Base-by-base conservation (phyloP, 2,888 invertebrate species). In the Pterostichus niger region DNA sequence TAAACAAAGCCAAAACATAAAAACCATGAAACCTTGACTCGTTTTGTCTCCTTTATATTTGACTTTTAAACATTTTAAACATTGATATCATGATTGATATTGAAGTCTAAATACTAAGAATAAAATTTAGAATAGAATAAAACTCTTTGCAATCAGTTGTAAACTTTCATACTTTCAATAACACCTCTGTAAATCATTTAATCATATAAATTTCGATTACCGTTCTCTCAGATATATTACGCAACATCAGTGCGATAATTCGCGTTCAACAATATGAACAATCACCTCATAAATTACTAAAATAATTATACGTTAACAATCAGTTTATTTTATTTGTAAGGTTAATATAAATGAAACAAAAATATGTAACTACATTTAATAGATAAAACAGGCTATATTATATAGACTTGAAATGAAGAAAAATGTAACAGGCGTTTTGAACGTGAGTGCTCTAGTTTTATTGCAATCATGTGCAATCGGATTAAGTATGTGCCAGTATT, bases 271-370 rank as follows among this genome's bases (percentile, higher is more conserved):
- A 71, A 71, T 71, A 71, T 17, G 40, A n/a, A 71, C 68, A 71
- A 71, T 71, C 68, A 71, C 68, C 40, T 44, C 68, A 71, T 71
- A 71, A 71, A 71, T 71, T 40, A 71, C 68, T 13, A 71, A 71
- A 40, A 44, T 71, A 71, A 71, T 71, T 71, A 71, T 7, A 71
- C 17, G 44, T 44, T 40, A 44, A 71, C 46, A 71, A 71, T 71
- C 31, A 24, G 31, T n/a, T 10, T 13, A 35, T 71, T 71, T 9
- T 44, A 71, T 71, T 44, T 44, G 11, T 61, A 0, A 13, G 10
- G 44, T 17, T 59, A 64, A 40, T 71, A 40, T 71, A 71, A 71
- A 71, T 71, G 17, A 7, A 44, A 44, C 15, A 44, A 17, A 17
- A 17, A 71, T 40, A 40, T 64, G 24, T 10, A 35, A 64, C 33